Evolutionary conservation across 2,888 invertebrate genomes (phyloP).

Genomic region (Trimorus sp.): DNA sequence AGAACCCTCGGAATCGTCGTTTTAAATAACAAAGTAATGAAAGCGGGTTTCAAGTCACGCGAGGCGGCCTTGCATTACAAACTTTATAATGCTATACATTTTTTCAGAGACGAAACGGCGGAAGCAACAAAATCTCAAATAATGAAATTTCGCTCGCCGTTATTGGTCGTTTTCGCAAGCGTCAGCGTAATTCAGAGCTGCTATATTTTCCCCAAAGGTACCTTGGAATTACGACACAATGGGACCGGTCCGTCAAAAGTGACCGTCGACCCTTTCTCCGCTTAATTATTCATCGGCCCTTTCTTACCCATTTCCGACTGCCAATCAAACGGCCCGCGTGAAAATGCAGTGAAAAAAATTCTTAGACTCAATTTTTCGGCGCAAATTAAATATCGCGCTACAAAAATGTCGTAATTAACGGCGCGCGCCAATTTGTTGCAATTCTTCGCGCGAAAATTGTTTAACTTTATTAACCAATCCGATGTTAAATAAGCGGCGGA

Average conservation of each 20-base stretch:
- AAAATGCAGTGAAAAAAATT: too few relatives aligned
- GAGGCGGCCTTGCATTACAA: slow-evolving; percentile 5
- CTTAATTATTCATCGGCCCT: not conserved
- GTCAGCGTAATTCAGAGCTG: slow-evolving; percentile 76
- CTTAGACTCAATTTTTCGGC: too few relatives aligned
- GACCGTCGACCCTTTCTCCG: not conserved
- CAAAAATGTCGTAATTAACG: too few relatives aligned
- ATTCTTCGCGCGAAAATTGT: too few relatives aligned
- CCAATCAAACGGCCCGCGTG: too few relatives aligned
- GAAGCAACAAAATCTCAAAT: slow-evolving; percentile 66
- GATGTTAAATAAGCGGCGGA: too few relatives aligned
- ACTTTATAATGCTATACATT: slow-evolving; percentile 27
- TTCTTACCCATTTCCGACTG: too few relatives aligned
- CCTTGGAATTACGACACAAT: slow-evolving; percentile 22
- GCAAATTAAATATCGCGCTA: too few relatives aligned
- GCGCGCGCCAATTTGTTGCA: too few relatives aligned
- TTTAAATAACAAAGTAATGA: not conserved
- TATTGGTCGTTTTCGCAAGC: slow-evolving; percentile 75
- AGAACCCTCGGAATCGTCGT: too few relatives aligned
- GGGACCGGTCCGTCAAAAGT: slow-evolving; percentile 10
- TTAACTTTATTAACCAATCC: too few relatives aligned
- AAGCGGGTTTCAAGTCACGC: too few relatives aligned
- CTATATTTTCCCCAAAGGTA: slow-evolving; percentile 80
- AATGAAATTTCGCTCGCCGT: slow-evolving; percentile 73
- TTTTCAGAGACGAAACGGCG: slow-evolving; percentile 66